Evolutionary conservation across 2,888 invertebrate genomes (phyloP).

Genomic region (Tholera decimalis): DNA sequence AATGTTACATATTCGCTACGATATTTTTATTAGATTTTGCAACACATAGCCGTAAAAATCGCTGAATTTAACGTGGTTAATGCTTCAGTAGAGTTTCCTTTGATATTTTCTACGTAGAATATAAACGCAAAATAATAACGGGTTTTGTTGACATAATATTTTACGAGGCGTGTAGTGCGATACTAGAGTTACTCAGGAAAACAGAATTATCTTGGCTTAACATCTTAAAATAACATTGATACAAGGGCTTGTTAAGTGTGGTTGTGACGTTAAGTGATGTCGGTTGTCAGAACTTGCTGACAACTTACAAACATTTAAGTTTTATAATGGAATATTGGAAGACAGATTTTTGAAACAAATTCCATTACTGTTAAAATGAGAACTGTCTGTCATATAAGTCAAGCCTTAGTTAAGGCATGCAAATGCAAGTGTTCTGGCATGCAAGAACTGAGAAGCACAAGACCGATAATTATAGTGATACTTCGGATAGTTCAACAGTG

Average conservation of each 20-base stretch:
- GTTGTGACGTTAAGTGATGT: conserved; percentile 26
- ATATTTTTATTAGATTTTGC: conserved; percentile 44
- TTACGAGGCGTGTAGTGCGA: conserved; percentile 1
- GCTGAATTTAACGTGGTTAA: conserved; percentile 1
- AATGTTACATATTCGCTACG: conserved; percentile 37
- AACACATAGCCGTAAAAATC: conserved; percentile 7
- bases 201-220: conserved; percentile 20
- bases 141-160: conserved; percentile 9
- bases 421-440: neutral
- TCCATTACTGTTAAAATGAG: neutral
- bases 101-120: conserved; percentile 6
- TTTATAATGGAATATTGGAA: neutral
- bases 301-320: conserved; percentile 11
- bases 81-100: conserved; percentile 16
- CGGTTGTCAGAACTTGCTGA: conserved; percentile 25
- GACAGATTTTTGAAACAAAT: neutral
- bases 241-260: conserved; percentile 10
- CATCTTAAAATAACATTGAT: conserved; percentile 17
- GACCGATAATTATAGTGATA: too few relatives aligned
- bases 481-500: too few relatives aligned
- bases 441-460: too few relatives aligned
- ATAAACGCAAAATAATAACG: conserved; percentile 3
- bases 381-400: too few relatives aligned
- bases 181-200: conserved; percentile 10
- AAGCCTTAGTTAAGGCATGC: too few relatives aligned